A percentile compares a stretch with the other conserved stretches of the same genome.
Conservation (phyloP, 2,888 invertebrate species). For the Ophion slaviceki region DNA sequence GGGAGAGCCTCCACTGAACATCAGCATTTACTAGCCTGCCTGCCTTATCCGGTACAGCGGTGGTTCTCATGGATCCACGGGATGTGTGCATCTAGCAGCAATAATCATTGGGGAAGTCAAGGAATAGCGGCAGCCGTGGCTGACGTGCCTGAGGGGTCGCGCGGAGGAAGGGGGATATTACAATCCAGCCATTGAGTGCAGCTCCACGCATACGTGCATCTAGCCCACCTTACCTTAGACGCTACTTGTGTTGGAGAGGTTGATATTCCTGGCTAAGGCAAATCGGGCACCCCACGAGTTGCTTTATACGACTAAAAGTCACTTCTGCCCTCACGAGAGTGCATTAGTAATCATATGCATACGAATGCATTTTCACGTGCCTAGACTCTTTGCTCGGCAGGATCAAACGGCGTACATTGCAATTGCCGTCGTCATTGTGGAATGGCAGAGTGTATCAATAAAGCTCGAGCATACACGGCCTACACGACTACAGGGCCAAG, state of each 20-base stretch:
- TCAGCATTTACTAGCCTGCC: constrained; percentile 55
- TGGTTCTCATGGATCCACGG: constrained; percentile 36
- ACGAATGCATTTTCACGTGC: constrained; percentile 8
- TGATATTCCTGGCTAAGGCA: constrained; percentile 27
- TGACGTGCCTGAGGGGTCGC: constrained; percentile 20
- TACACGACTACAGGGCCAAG: constrained; percentile 6
- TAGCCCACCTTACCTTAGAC: constrained; percentile 40
- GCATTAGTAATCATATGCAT: constrained; percentile 4
- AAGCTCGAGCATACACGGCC: not conserved
- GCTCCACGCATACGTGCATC: constrained; percentile 34
- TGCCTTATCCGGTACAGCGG: constrained; percentile 5
- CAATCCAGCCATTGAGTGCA: constrained; percentile 8
- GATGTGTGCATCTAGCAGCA: constrained; percentile 52
- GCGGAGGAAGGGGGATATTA: not conserved
- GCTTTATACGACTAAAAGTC: constrained; percentile 40
- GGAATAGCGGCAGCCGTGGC: constrained; percentile 45
- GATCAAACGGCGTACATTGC: constrained; percentile 21
- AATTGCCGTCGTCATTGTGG: constrained; percentile 15
- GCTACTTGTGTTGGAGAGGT: constrained; percentile 12
- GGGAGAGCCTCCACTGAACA: constrained; percentile 23
- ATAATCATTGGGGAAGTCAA: constrained; percentile 51
- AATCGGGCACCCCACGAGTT: constrained; percentile 40
- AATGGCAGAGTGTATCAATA: constrained; percentile 16
- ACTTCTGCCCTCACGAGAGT: constrained; percentile 9
- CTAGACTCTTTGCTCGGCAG: constrained; percentile 43